These are phyloP conservation scores for Apamea sordens DNA, from an alignment of 2,888 invertebrate genomes.

Conservation along the genomic window DNA sequence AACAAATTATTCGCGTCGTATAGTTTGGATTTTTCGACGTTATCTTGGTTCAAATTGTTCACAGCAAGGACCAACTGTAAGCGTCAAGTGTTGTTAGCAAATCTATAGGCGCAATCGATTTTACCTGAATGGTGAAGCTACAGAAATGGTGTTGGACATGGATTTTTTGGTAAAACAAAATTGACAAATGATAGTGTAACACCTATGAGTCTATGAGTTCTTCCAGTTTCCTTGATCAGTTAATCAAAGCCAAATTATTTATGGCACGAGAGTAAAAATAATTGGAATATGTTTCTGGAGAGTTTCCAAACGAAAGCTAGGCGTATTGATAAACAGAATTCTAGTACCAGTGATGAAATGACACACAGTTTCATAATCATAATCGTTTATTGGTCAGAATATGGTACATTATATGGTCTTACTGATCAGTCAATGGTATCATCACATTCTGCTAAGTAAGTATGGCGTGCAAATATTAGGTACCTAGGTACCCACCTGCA, in stretches of 20 bases:
- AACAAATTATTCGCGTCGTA: conserved; percentile 75
- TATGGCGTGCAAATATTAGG: neutral
- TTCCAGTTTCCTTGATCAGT: neutral
- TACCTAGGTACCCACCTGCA: neutral
- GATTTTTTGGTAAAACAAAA: neutral
- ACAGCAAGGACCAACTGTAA: conserved; percentile 81
- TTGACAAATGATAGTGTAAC: neutral
- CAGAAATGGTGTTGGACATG: neutral
- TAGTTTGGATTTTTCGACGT: conserved; percentile 74
- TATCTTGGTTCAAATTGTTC: conserved; percentile 80
- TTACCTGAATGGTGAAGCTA: neutral
- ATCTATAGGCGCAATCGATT: neutral
- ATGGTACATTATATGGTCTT: neutral
- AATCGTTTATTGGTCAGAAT: neutral
- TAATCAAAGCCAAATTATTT: neutral
- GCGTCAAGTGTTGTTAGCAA: conserved; percentile 4
- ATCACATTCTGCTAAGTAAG: neutral
- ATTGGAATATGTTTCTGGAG: neutral
- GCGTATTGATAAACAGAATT: neutral
- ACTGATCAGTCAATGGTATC: neutral
- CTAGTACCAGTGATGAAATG: neutral
- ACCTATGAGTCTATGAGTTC: neutral
- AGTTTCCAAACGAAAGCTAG: neutral
- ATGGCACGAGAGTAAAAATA: neutral
- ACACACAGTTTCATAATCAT: neutral